Conservation (phyloP, 2,797 vertebrate species). For the Danionella dracula region DNA sequence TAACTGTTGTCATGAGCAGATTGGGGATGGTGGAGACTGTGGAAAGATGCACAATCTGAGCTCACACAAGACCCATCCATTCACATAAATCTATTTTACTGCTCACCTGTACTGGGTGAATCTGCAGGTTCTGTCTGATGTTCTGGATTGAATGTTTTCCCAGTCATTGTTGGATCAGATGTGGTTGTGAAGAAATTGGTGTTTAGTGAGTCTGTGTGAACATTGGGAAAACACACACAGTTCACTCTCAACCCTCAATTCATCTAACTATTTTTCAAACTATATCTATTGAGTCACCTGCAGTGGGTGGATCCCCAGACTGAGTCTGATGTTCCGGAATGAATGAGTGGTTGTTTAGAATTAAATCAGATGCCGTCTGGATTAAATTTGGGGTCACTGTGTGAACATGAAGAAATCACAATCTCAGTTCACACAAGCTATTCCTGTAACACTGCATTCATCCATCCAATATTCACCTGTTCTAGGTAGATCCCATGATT, state of each 20-base stretch:
- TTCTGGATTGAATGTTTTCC: neutral
- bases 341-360: neutral
- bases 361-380: neutral
- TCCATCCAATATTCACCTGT: conserved; percentile 4
- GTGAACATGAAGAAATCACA: neutral
- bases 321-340: neutral
- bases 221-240: neutral
- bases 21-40: too few species aligned
- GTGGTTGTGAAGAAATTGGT: conserved; percentile 17
- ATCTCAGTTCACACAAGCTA: conserved; percentile 10
- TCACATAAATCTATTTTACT: neutral
- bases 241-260: neutral
- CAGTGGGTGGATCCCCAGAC: neutral
- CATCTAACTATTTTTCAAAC: neutral
- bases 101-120: conserved; percentile 23
- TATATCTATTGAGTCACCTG: too few species aligned
- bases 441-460: neutral
- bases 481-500: neutral
- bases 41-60: too few species aligned
- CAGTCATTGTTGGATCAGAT: neutral
- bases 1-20: too few species aligned
- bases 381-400: conserved; percentile 6
- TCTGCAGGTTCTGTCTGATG: neutral
- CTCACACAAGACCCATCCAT: neutral
- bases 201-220: conserved; percentile 3